Evolutionary conservation across 2,113 vertebrate species (phyloP).

Genomic region (Columba livia): DNA sequence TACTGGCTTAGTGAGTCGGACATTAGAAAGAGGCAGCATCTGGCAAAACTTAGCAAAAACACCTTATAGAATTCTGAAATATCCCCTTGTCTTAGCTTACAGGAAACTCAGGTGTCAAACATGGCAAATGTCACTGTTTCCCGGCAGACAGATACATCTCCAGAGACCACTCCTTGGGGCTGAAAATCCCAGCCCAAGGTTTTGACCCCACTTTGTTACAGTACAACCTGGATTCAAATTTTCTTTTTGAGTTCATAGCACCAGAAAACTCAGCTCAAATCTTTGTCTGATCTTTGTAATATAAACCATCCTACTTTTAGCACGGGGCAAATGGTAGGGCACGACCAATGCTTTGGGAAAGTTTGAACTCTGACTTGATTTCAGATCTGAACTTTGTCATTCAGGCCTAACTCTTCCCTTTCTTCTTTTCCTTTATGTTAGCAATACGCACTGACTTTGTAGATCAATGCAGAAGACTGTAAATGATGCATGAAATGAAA

Average conservation of each 20-base stretch:
- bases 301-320: not conserved
- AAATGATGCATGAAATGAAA: constrained; percentile 75
- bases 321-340: not conserved
- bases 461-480: constrained; percentile 71
- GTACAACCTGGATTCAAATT: not conserved
- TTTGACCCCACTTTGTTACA: not conserved
- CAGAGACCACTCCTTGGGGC: not conserved
- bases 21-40: not conserved
- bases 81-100: not conserved
- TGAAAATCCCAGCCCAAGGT: not conserved
- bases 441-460: constrained; percentile 57
- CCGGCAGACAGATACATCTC: not conserved
- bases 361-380: constrained; percentile 37
- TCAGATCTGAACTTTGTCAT: constrained; percentile 64
- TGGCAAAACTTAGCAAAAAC: not conserved
- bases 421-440: constrained; percentile 66
- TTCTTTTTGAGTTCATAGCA: not conserved
- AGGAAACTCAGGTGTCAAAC: not conserved
- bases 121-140: not conserved
- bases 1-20: not conserved
- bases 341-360: constrained; percentile 28
- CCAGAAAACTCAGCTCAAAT: not conserved
- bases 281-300: not conserved
- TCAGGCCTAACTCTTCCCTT: constrained; percentile 58
- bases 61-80: not conserved